Percentiles rank a stretch among this genome's conserved stretches.
These are phyloP conservation scores for Sebastes minor DNA, from an alignment of 2,797 vertebrate species.

Conservation along the genomic window DNA sequence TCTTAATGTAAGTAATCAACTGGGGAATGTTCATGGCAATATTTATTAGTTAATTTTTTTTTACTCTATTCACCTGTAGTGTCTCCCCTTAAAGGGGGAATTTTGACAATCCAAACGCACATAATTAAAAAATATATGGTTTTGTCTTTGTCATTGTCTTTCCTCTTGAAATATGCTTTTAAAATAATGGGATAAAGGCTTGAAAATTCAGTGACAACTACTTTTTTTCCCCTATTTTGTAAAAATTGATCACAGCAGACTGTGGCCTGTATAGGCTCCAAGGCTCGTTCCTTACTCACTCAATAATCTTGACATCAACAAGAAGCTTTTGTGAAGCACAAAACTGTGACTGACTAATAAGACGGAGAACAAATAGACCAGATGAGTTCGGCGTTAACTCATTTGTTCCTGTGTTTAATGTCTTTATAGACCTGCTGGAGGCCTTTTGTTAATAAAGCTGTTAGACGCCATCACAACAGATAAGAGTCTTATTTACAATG, in stretches of 20 bases:
- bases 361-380: not conserved
- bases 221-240: not conserved
- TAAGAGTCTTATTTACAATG: slow-evolving; percentile 32
- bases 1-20: too few relatives aligned
- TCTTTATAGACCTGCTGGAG: slow-evolving; percentile 20
- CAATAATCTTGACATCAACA: not conserved
- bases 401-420: not conserved
- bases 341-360: not conserved
- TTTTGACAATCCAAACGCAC: not conserved
- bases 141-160: not conserved
- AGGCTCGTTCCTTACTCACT: not conserved
- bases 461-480: slow-evolving; percentile 20
- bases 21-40: too few relatives aligned
- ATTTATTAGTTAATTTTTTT: too few relatives aligned
- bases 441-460: slow-evolving; percentile 19
- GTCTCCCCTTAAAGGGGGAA: too few relatives aligned
- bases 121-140: not conserved
- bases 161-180: not conserved
- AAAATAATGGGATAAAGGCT: not conserved
- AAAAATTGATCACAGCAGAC: not conserved
- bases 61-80: too few relatives aligned
- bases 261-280: not conserved
- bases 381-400: not conserved
- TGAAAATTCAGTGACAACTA: not conserved
- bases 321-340: slow-evolving; percentile 5